A percentile compares a stretch with the other conserved stretches of the same genome.
These are phyloP conservation scores for Therioaphis trifolii DNA, from an alignment of 2,888 invertebrate genomes.

Conservation along the genomic window DNA sequence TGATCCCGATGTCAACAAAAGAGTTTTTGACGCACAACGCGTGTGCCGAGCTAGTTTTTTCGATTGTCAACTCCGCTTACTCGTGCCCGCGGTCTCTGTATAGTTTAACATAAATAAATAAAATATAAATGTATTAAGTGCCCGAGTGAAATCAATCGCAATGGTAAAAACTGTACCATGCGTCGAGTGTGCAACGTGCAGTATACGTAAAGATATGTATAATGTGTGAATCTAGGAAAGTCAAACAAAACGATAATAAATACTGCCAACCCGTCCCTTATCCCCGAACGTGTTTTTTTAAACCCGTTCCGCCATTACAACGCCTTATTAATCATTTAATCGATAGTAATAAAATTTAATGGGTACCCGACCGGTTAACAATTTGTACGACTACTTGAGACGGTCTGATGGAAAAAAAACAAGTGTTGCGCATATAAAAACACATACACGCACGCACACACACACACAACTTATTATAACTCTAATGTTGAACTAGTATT, in stretches of 20 bases:
- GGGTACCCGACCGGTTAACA: constrained; percentile 44
- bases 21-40: too few relatives aligned
- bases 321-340: constrained; percentile 51
- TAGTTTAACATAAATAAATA: too few relatives aligned
- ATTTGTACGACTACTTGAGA: constrained; percentile 31
- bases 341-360: constrained; percentile 47
- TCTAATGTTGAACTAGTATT: too few relatives aligned
- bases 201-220: not conserved
- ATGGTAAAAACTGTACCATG: too few relatives aligned
- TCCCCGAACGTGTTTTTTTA: constrained; percentile 15
- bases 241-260: constrained; percentile 6
- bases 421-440: not conserved
- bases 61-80: too few relatives aligned
- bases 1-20: too few relatives aligned
- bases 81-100: too few relatives aligned
- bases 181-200: not conserved
- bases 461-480: too few relatives aligned
- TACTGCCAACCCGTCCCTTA: constrained; percentile 8
- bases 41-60: too few relatives aligned
- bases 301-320: constrained; percentile 30
- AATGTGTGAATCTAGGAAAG: constrained; percentile 8
- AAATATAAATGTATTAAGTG: too few relatives aligned
- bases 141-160: not conserved
- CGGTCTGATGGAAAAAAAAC: not conserved
- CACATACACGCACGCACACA: not conserved